Base-by-base conservation (phyloP, 2,888 invertebrate genomes). In the Phaonia tiefii region DNA sequence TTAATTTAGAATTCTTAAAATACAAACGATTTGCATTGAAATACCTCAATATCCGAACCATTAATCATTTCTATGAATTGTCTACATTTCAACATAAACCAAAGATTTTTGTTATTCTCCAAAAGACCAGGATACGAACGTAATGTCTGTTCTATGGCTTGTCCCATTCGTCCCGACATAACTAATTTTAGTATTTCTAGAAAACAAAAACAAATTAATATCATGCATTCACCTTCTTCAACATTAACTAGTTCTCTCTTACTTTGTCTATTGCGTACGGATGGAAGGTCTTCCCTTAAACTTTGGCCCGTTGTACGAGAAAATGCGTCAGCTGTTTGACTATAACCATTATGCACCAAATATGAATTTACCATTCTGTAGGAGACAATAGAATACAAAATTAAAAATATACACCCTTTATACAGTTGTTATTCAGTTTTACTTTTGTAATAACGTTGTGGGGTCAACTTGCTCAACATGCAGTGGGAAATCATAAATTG, bases 21-120 rank as follows among this genome's bases (percentile, higher is more conserved):
- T 8, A 37, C 2, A 20, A 17, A n/a, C 37, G 60, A 37, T 58
- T 25, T 31, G 58, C n/a, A 44, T n/a, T 8, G 42, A 63, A 42
- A 91, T 92, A 93, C 93, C 91, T 94, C 96, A 58, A 94, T 93
- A 91, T 97, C 97, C 73, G 96, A 94, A 77, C 97, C 97, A 91
- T 96, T 96, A 84, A 99, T 97, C 98, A 99, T 98, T 92, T 99
- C 99, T 46, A 99, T 96, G 92, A 99, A 99, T 92, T 99, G 99
- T 83, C 99, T 95, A 90, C 98, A 98, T 92, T 98, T 98, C 88
- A 99, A 94, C 93, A 97, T 95, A 92, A 99, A 99, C 90, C 97
- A 93, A 86, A 99, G 93, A 91, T 98, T 97, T 86, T 94, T 94
- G 92, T 98, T 96, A 76, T 94, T 93, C 91, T 98, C 98, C 88